phyloP scores from a whole-genome alignment of 92 coral and sea anemone genomes.

The Pocillopora meandrina region DNA sequence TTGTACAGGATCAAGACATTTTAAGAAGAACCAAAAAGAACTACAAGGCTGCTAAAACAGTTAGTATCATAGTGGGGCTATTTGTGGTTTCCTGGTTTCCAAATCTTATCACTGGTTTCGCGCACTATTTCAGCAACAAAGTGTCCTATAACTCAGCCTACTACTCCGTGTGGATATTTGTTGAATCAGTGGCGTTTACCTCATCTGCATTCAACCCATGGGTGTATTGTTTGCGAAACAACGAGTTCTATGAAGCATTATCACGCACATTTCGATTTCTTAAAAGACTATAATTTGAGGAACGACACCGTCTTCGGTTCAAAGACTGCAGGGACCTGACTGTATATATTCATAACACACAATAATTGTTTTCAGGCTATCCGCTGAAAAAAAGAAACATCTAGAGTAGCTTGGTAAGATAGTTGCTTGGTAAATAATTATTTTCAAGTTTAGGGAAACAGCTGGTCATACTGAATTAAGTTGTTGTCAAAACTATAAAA shows the following conservation, averaged over 20 bases:
- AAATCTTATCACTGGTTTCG: not conserved
- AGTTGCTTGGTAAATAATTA: no score
- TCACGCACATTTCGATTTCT: not conserved
- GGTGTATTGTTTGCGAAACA: constrained; percentile 4
- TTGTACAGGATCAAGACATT: not conserved
- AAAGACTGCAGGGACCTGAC: no score
- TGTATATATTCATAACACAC: no score
- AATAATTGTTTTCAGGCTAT: no score
- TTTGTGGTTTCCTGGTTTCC: constrained; percentile 8
- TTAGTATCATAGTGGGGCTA: not conserved
- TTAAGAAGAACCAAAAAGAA: not conserved
- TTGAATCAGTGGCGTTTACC: not conserved
- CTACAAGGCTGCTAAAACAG: not conserved
- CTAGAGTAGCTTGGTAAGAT: no score
- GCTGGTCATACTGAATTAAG: no score
- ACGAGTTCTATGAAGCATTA: not conserved
- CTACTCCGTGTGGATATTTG: not conserved
- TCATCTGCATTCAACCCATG: not conserved
- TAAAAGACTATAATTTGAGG: not conserved
- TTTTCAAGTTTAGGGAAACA: no score
- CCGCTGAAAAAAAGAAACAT: no score
- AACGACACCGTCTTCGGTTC: no score
- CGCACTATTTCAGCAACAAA: not conserved
- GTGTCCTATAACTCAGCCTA: no score
- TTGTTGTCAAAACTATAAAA: no score